Evolutionary conservation across 2,113 vertebrate genomes (phyloP).

Genomic region (Tretioscincus oriximinensis): DNA sequence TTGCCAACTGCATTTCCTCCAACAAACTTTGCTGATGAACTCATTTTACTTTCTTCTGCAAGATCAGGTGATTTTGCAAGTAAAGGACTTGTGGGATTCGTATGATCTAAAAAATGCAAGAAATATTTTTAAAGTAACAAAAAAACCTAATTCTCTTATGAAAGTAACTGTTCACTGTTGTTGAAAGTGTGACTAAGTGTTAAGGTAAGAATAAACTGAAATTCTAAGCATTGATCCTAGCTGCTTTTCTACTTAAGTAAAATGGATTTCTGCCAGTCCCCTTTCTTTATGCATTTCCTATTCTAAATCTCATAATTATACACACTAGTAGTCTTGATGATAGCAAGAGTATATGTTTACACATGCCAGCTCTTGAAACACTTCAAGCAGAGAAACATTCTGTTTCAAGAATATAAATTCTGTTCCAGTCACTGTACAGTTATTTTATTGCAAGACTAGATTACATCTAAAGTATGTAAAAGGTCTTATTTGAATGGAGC

Average conservation of each 20-base stretch:
- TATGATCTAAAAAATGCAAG: slow-evolving; percentile 79
- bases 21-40: slow-evolving; percentile 89
- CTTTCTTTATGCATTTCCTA: too few species aligned
- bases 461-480: too few species aligned
- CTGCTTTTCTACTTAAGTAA: not conserved
- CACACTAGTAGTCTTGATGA: too few species aligned
- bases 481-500: too few species aligned
- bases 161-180: not conserved
- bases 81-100: slow-evolving; percentile 92
- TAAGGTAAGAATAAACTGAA: not conserved
- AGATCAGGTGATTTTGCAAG: slow-evolving; percentile 89
- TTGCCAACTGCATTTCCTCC: slow-evolving; percentile 89
- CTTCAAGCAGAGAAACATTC: too few species aligned
- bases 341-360: too few species aligned
- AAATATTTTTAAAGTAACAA: not conserved
- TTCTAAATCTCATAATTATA: too few species aligned
- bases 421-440: too few species aligned
- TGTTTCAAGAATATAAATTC: too few species aligned
- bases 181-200: not conserved
- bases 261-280: not conserved
- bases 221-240: not conserved
- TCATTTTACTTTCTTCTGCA: slow-evolving; percentile 88
- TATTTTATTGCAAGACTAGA: too few species aligned
- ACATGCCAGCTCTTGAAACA: too few species aligned
- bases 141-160: not conserved